Evolutionary conservation across 2,888 invertebrate genomes (phyloP).

Genomic region (Stenoptilia bipunctidactyla): DNA sequence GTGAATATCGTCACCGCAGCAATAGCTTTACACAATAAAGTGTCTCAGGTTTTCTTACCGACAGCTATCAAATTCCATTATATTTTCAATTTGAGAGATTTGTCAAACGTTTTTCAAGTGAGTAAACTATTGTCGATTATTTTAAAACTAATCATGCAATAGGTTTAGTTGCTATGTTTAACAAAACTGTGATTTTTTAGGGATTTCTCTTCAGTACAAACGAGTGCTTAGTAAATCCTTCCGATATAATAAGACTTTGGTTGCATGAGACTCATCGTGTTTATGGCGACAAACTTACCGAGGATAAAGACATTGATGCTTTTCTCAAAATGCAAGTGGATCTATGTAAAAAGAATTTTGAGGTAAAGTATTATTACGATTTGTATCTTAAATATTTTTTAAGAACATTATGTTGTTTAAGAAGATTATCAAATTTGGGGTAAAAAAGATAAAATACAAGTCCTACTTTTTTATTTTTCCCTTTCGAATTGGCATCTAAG

Average conservation of each 20-base stretch:
- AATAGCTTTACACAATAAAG: conserved; percentile 87
- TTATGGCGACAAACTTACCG: conserved; percentile 92
- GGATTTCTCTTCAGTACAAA: conserved; percentile 91
- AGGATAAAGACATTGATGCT: conserved; percentile 92
- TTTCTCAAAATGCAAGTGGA: conserved; percentile 92
- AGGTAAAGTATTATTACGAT: no score
- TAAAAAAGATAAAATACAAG: no score
- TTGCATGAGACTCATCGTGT: conserved; percentile 94
- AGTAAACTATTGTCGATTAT: conserved; percentile 3
- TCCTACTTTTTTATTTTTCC: no score
- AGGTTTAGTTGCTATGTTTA: background rate
- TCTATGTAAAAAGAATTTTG: conserved; percentile 92
- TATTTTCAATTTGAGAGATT: conserved; percentile 93
- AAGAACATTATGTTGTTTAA: no score
- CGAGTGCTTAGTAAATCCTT: conserved; percentile 84
- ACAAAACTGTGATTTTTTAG: conserved; percentile 65
- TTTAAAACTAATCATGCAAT: background rate
- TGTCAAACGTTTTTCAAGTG: conserved; percentile 96
- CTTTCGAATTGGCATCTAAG: no score
- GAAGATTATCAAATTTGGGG: no score
- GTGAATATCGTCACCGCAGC: conserved; percentile 84
- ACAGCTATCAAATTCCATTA: conserved; percentile 98
- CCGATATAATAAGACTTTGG: conserved; percentile 92
- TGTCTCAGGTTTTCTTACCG: conserved; percentile 89
- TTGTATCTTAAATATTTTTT: no score